Conservation (phyloP, 2,113 vertebrate genomes). For the Dermatemys mawii region DNA sequence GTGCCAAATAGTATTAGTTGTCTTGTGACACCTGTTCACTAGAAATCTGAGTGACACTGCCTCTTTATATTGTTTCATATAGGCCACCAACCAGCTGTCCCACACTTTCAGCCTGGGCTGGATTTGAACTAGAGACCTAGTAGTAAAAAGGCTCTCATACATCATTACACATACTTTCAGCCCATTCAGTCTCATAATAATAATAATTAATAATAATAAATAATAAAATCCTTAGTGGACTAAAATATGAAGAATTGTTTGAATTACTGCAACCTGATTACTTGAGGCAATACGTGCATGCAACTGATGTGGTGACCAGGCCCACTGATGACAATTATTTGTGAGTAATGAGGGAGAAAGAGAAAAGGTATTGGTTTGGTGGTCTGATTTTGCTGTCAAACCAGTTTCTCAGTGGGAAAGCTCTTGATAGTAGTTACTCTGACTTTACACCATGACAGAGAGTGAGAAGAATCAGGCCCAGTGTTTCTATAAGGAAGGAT, state of each 20-base stretch:
- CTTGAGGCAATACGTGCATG: neutral
- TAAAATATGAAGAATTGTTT: neutral
- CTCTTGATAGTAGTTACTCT: neutral
- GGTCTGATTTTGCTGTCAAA: neutral
- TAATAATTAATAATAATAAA: neutral
- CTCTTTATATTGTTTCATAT: neutral
- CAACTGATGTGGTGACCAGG: neutral
- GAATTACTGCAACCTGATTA: neutral
- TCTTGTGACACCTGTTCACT: neutral
- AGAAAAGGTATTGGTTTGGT: neutral
- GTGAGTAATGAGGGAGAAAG: neutral
- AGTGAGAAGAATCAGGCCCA: accelerated
- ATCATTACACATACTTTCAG: neutral
- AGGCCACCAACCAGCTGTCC: neutral
- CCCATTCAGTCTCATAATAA: neutral
- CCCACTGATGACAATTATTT: neutral
- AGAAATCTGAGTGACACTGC: neutral
- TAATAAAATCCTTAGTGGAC: neutral
- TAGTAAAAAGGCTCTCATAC: neutral
- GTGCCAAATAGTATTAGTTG: neutral
- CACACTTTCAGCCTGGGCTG: neutral
- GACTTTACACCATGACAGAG: neutral
- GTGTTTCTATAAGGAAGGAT: neutral
- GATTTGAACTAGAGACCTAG: neutral
- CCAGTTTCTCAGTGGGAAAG: neutral